Conservation (phyloP, 1,140 invertebrate species). For the Coelopa frigida region DNA sequence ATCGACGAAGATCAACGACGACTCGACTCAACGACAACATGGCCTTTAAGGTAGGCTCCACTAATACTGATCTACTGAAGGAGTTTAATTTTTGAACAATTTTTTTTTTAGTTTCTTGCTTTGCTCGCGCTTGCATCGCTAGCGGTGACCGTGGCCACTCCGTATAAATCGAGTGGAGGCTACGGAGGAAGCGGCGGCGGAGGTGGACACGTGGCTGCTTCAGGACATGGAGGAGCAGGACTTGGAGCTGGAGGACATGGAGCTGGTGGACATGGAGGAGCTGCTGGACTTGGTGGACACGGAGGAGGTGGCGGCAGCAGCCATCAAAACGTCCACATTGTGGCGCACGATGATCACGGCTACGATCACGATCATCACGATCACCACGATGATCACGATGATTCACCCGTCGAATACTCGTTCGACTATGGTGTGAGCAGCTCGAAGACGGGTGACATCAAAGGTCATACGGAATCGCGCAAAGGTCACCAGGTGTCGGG, state of each 20-base stretch:
- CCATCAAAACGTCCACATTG: constrained; percentile 32
- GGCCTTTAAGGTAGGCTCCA: constrained; percentile 26
- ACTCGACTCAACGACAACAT: constrained; percentile 29
- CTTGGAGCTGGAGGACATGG: constrained; percentile 7
- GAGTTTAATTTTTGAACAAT: background rate
- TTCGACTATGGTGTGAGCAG: constrained; percentile 37
- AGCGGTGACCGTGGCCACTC: constrained; percentile 21
- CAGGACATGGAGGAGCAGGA: background rate
- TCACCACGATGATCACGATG: constrained; percentile 26
- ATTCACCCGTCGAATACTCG: constrained; percentile 34
- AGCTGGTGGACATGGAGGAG: background rate
- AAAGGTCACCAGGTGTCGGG: constrained; percentile 41
- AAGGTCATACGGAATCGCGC: constrained; percentile 26
- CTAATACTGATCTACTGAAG: background rate
- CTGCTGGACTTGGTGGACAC: background rate
- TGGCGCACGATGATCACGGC: constrained; percentile 24
- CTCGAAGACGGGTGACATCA: constrained; percentile 34
- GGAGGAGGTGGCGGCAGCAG: constrained; percentile 29
- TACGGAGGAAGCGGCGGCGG: background rate
- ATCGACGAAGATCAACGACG: constrained; percentile 25
- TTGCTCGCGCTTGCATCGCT: constrained; percentile 17
- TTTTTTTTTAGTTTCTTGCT: constrained; percentile 18
- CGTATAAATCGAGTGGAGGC: background rate
- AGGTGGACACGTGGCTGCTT: background rate
- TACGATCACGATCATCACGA: constrained; percentile 8